Evolutionary conservation across 1,140 invertebrate genomes (phyloP), one percentile per base, ranked within the genome.

Genomic region (Rhysida immarginata): DNA sequence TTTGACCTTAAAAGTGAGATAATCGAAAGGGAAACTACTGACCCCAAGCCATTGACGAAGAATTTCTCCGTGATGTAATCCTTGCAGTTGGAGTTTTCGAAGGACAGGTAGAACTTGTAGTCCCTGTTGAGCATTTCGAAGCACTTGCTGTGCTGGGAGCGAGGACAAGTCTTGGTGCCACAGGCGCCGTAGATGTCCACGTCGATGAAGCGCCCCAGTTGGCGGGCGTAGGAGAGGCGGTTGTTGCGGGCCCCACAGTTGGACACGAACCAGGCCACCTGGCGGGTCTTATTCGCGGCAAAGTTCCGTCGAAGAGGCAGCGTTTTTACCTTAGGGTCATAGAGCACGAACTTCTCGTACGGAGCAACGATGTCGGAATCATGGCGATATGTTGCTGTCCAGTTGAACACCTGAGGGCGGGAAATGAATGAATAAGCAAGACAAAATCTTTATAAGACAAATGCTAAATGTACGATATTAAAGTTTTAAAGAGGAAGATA

Each of bases 341-440:
- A 87, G 68, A 91, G 91, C 26, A 87, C 82, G 85, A 89, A 97
- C 62, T 85, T 82, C 68, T 95, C 93, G 66, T 97, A 98, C 0
- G 95, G 95, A 1, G 95, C 84, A 1, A 96, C 92, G 58, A 98
- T 82, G 62, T 95, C 92, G 23, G 90, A 95, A 68, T 97, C 94
- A 13, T 83, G 78, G 41, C 94, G 77, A 68, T 87, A 98, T 0
- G 90, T 93, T 0, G 55, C 55, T 3, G 55, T 56, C 55, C 55
- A 56, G 41, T 56, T 56, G 35, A 56, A 49, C 2, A 50, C 25
- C 11, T 45, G 11, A 8, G 8, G 11, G 25, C n/a, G n/a, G n/a
- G n/a, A n/a, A n/a, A n/a, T n/a, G n/a, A n/a, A n/a, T n/a, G n/a
- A n/a, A n/a, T n/a, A n/a, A n/a, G n/a, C n/a, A n/a, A n/a, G n/a